Evolutionary conservation across 1,140 invertebrate species (phyloP), one percentile per base, ranked within the genome.

Genomic region (Samia ricini): DNA sequence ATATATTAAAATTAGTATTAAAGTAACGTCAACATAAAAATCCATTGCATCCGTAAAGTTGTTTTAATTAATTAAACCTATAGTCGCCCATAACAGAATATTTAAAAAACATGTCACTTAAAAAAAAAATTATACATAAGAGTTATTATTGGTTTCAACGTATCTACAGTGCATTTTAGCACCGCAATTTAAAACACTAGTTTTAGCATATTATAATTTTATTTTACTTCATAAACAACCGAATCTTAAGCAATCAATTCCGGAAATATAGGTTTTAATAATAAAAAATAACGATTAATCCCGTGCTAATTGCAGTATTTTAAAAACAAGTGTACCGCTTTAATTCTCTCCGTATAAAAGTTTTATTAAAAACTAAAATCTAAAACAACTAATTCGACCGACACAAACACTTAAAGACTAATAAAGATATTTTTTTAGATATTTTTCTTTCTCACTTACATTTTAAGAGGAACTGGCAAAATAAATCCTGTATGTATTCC

Each of bases 381-480:
- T 15, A 42, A 42, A 42, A 42, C 12, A 42, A 42, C 12, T 15
- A 4, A 42, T 42, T 42, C 33, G n/a, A n/a, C n/a, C n/a, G n/a
- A 85, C 78, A 83, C 76, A 75, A 80, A 85, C 82, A 83, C 85
- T 88, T 86, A 88, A 74, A 59, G 78, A 77, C 85, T 89, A 87
- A 33, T 36, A 78, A 85, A 88, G 85, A 88, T 42, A 42, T 42
- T 12, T 87, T 87, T 86, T 84, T 88, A 89, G 86, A 89, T 86
- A 89, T 87, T 10, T n/a, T n/a, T n/a, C n/a, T n/a, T 8, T 88
- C 83, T 88, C 83, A 88, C 85, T 88, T 89, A 88, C 76, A 81
- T 80, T 87, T n/a, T 87, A 89, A 88, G 85, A 89, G 87, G 87
- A 89, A 89, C 87, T 89, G 87, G 87, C 85, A 87, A 88, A 89